phyloP scores from a whole-genome alignment of 2,888 invertebrate genomes.

The Dicyrtomina minuta region DNA sequence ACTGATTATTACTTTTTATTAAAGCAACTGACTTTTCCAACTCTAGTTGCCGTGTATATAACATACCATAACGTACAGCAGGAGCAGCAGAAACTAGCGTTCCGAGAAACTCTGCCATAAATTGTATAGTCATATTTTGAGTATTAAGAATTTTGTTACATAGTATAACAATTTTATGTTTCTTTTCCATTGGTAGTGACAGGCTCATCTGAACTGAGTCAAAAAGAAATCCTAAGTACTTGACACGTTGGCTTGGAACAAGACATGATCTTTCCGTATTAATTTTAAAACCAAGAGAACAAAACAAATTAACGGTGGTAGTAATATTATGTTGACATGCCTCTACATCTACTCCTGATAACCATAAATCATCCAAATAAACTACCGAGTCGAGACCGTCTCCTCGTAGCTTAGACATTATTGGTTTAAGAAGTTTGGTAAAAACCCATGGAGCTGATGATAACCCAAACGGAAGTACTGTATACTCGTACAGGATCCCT shows the following conservation, averaged over 20 bases:
- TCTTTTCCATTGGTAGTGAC: slow-evolving; percentile 11
- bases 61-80: background rate
- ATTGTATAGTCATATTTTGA: background rate
- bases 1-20: background rate
- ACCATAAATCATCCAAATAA: background rate
- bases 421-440: background rate
- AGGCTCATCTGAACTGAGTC: slow-evolving; percentile 1
- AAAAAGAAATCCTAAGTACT: slow-evolving; percentile 18
- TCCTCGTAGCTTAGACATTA: background rate
- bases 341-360: background rate
- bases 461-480: background rate
- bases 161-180: background rate
- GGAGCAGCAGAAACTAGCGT: slow-evolving; percentile 15
- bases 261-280: background rate
- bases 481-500: background rate
- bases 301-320: background rate
- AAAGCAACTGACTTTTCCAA: slow-evolving; percentile 18
- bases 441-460: background rate
- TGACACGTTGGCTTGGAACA: background rate
- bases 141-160: background rate
- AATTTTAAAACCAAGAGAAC: background rate
- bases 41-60: slow-evolving; percentile 33
- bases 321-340: background rate
- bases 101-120: slow-evolving; percentile 1
- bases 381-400: background rate